Evolutionary conservation across 2,797 vertebrate genomes (phyloP).

Genomic region (Hoplostethus mediterraneus): DNA sequence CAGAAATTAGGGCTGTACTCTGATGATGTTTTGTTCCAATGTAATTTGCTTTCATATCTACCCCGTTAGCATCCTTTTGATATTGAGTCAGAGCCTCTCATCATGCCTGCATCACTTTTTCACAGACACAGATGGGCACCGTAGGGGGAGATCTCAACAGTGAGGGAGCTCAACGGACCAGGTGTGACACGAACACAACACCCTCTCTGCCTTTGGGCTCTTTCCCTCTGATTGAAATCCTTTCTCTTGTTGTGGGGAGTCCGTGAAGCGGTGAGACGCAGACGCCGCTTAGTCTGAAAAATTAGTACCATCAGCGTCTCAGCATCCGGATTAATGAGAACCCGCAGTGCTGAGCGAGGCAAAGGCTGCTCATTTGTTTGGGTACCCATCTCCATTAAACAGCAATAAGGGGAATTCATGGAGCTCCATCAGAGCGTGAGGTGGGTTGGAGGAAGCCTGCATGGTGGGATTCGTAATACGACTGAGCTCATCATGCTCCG

Average conservation of each 20-base stretch:
- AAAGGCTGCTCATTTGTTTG: conserved; percentile 74
- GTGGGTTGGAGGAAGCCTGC: conserved; percentile 23
- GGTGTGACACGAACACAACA: conserved; percentile 57
- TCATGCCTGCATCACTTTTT: conserved; percentile 32
- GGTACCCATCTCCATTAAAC: conserved; percentile 78
- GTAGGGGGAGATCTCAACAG: conserved; percentile 42
- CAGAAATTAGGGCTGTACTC: conserved; percentile 24
- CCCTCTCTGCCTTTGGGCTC: conserved; percentile 47
- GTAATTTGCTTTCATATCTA: conserved; percentile 46
- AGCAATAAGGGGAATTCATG: conserved; percentile 74
- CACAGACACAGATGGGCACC: conserved; percentile 43
- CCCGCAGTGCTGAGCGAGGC: conserved; percentile 67
- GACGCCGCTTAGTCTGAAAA: conserved; percentile 64
- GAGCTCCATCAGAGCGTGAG: conserved; percentile 55
- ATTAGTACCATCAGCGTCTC: conserved; percentile 72
- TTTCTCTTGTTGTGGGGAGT: conserved; percentile 41
- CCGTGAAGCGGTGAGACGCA: conserved; percentile 36
- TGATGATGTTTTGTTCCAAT: conserved; percentile 23
- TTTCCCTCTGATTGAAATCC: conserved; percentile 51
- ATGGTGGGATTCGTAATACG: conserved; percentile 43
- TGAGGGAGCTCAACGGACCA: conserved; percentile 48
- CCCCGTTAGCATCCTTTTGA: conserved; percentile 20
- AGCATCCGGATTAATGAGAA: conserved; percentile 74
- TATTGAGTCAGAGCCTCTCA: conserved; percentile 19
- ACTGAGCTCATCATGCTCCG: conserved; percentile 56